These are phyloP conservation scores for Pyrrhosoma nymphula DNA, from an alignment of 2,888 invertebrate genomes.

Conservation along the genomic window DNA sequence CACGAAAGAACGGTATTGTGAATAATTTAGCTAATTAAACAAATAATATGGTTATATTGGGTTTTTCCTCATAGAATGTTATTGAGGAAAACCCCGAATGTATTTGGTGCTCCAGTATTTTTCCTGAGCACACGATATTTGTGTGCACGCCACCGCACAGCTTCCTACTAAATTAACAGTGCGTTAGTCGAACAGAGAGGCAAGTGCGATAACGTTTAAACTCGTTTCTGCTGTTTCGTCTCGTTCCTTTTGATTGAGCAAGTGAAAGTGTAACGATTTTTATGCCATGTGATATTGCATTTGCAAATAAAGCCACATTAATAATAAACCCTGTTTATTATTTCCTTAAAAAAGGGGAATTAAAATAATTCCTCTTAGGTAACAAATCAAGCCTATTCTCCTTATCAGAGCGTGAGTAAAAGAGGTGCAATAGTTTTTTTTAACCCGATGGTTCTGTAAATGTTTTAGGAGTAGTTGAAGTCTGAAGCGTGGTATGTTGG, in stretches of 20 bases:
- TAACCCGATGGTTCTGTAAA: too few species aligned
- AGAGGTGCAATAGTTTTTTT: too few species aligned
- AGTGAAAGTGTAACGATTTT: constrained; percentile 29
- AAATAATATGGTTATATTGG: too few species aligned
- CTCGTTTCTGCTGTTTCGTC: not conserved
- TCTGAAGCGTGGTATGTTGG: too few species aligned
- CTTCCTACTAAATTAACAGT: not conserved
- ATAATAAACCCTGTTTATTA: not conserved
- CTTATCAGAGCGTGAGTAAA: too few species aligned
- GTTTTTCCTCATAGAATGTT: too few species aligned
- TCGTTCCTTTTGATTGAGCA: not conserved
- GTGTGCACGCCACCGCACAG: not conserved
- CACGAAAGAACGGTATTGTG: too few species aligned
- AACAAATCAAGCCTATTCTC: too few species aligned
- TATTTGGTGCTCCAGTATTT: not conserved
- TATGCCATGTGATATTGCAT: constrained; percentile 48
- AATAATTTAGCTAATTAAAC: too few species aligned
- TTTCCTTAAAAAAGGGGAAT: not conserved
- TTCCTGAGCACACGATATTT: not conserved
- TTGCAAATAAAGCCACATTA: constrained; percentile 53
- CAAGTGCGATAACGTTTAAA: not conserved
- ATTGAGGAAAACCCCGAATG: too few species aligned
- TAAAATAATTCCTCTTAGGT: not conserved
- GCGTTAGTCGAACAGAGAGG: not conserved
- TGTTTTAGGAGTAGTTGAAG: too few species aligned